Evolutionary conservation across 2,888 invertebrate genomes (phyloP).

Genomic region (Rhorus exstirpatorius): DNA sequence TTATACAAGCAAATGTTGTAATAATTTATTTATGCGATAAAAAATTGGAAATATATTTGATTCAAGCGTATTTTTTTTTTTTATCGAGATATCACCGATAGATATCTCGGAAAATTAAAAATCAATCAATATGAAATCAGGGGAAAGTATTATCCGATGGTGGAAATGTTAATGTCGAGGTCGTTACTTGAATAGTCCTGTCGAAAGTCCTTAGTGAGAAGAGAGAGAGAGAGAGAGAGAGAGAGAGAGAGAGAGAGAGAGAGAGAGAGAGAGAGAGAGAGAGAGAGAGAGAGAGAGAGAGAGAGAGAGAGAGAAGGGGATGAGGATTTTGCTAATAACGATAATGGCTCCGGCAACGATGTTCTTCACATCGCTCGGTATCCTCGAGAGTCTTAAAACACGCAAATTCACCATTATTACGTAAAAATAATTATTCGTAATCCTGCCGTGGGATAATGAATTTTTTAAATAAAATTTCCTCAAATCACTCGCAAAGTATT

Average conservation of each 20-base stretch:
- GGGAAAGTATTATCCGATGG: conserved; percentile 49
- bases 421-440: conserved; percentile 6
- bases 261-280: background rate
- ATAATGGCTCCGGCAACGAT: conserved; percentile 29
- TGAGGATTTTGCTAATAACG: conserved; percentile 40
- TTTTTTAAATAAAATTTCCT: no score
- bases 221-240: conserved; percentile 16
- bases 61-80: no score
- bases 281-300: background rate
- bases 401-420: background rate
- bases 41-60: background rate
- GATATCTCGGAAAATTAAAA: no score
- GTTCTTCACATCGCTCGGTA: background rate
- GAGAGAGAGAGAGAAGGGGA: background rate
- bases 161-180: conserved; percentile 55
- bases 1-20: no score
- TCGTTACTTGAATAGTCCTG: conserved; percentile 56
- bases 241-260: conserved; percentile 1
- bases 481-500: no score
- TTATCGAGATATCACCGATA: background rate
- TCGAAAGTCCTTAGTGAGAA: conserved; percentile 16
- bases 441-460: background rate
- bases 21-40: background rate
- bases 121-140: conserved; percentile 23
- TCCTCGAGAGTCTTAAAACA: conserved; percentile 23